Base-by-base conservation (phyloP, 2,888 invertebrate species). In the Sinohyriopsis cumingii region DNA sequence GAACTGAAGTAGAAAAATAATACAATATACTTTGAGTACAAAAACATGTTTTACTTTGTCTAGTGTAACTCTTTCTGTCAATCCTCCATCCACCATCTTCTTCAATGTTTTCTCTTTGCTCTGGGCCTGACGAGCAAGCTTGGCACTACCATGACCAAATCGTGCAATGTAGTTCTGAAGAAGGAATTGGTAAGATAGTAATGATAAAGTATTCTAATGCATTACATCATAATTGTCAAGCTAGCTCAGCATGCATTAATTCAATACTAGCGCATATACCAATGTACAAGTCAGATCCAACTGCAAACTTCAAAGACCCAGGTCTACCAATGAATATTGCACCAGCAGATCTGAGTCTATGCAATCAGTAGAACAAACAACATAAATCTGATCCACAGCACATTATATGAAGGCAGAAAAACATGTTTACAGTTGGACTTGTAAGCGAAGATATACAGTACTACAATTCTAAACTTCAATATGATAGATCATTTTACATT, bases 141-240 rank as follows among this genome's bases (percentile, higher is more conserved):
- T 99, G 0, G 99, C 99, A 20, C 97, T 97, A 86, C 99, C 99
- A 92, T 99, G 99, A 92, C 99, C 99, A 91, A 99, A 99, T 68
- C 99, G 93, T 0, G 99, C 99, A 80, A 99, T 98, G 90, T 99
- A 99, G 90, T 99, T 98, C 94, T 95, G 90, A 25, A 75, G 88
- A 87, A 80, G 22, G 71, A 63, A 59, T 28, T 55, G 15, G 60
- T 12, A 61, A 65, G 7, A 5, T 18, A 5, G n/a, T 24, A 18
- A 57, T 3, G n/a, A 57, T 57, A 57, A 57, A 57, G 57, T 57
- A 57, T 1, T 57, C 24, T 57, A 22, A 24, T 57, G n/a, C 7
- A n/a, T 57, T 9, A 57, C 57, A 22, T 9, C 15, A 57, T 9
- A 22, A 15, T 9, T n/a, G 20, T 20, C 7, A n/a, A 22, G 22